Evolutionary conservation across 2,113 vertebrate genomes (phyloP).

Genomic region (Phyllostomus hastatus): DNA sequence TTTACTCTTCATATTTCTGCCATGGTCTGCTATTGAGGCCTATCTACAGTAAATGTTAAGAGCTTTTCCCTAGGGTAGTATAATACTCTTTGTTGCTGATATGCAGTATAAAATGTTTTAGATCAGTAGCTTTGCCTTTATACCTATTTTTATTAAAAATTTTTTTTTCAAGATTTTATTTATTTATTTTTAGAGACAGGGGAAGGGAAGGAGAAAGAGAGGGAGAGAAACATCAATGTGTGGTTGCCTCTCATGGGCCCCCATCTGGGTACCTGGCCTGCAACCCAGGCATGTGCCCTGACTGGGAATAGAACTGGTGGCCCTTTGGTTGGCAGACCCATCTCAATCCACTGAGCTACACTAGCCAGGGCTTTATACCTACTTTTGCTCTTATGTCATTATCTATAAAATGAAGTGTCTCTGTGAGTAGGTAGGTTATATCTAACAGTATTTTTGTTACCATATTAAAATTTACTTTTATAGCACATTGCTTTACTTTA

Average conservation of each 20-base stretch:
- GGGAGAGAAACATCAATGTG: too few relatives aligned
- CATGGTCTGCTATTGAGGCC: background rate
- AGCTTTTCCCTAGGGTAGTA: background rate
- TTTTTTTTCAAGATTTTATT: too few relatives aligned
- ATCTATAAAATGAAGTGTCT: constrained; percentile 4
- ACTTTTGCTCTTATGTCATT: background rate
- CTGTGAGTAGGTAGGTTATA: background rate
- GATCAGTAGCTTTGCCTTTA: background rate
- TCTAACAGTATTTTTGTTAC: background rate
- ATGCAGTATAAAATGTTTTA: background rate
- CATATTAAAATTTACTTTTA: constrained; percentile 30
- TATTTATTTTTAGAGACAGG: too few relatives aligned
- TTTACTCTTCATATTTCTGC: constrained; percentile 9
- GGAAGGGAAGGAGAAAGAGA: too few relatives aligned
- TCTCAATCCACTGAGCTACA: too few relatives aligned
- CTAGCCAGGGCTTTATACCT: background rate
- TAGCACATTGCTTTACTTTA: constrained; percentile 6
- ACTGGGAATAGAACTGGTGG: too few relatives aligned
- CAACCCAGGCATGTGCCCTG: too few relatives aligned
- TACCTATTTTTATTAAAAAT: background rate
- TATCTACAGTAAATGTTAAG: background rate
- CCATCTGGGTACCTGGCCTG: too few relatives aligned
- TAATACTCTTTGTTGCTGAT: constrained; percentile 7
- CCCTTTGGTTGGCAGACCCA: too few relatives aligned
- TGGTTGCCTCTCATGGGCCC: too few relatives aligned